Base-by-base conservation (phyloP, 2,888 invertebrate genomes). In the Herminia tarsipennalis region DNA sequence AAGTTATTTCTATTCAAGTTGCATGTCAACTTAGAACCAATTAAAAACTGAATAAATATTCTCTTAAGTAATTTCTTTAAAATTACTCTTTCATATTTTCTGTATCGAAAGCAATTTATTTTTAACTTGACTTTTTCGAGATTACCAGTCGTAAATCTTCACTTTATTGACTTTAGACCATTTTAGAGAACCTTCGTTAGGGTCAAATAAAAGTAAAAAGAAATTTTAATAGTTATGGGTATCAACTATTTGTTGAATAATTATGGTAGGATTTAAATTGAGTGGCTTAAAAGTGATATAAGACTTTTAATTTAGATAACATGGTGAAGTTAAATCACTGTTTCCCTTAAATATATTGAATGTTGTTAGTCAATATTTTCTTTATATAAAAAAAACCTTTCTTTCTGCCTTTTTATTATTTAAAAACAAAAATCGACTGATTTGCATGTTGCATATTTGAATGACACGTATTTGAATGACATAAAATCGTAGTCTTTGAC, bases 101-200 rank as follows among this genome's bases (percentile, higher is more conserved):
- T 51, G 50, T 37, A 57, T 57, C 50, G 37, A 58, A 55, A 44
- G 56, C 56, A 61, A 70, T 68, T 71, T 64, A 61, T 62, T 63
- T 51, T 55, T 48, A 66, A 61, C 52, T 66, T 56, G 58, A 55
- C 47, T 47, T 44, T 65, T 55, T 44, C 50, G 27, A 65, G 65
- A 70, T 66, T 56, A 58, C 56, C 28, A 41, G 25, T 56, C 57
- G 64, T 81, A 79, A 82, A 82, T 81, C 76, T 76, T 57, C 30
- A n/a, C 41, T 69, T 74, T 76, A 79, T 78, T 76, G 74, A 73
- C 67, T 70, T 56, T 55, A 60, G 29, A 20, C 14, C 12, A 38
- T 33, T 30, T 32, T 60, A 52, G 44, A 38, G 62, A 60, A 50
- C 57, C 58, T 72, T 67, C 60, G 67, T 73, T 70, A 66, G 37